phyloP scores from a whole-genome alignment of 2,113 vertebrate species.

The Nansenia antarctica region DNA sequence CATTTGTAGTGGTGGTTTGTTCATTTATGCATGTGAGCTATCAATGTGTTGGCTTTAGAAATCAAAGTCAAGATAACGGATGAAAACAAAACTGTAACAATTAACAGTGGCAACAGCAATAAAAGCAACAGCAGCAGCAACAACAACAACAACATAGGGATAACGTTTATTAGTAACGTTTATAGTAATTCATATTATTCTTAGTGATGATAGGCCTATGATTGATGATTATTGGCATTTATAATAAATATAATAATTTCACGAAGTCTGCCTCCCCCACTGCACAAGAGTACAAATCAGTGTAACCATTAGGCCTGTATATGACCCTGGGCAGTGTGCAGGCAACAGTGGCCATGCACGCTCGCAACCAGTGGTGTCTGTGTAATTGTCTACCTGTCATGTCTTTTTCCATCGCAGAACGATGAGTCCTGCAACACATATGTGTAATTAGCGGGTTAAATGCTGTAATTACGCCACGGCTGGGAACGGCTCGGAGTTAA shows the following conservation, averaged over 20 bases:
- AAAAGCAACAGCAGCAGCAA: no score
- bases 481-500: slow-evolving; percentile 62
- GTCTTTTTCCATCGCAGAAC: slow-evolving; percentile 63
- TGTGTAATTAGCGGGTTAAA: slow-evolving; percentile 68
- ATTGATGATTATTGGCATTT: background rate
- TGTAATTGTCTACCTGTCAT: slow-evolving; percentile 61
- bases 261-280: background rate
- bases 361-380: slow-evolving; percentile 17
- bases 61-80: no score
- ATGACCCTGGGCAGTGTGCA: slow-evolving; percentile 23
- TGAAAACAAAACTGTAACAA: no score
- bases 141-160: no score
- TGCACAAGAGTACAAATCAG: background rate
- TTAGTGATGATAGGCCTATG: no score
- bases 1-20: background rate
- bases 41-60: no score
- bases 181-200: background rate
- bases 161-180: background rate
- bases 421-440: slow-evolving; percentile 39
- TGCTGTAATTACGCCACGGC: slow-evolving; percentile 71
- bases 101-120: no score
- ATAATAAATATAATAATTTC: background rate
- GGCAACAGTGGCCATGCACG: slow-evolving; percentile 41
- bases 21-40: no score
- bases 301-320: background rate